These are phyloP conservation scores for Propithecus deckenii DNA, from an alignment of 2,797 vertebrate genomes.

Conservation along the genomic window DNA sequence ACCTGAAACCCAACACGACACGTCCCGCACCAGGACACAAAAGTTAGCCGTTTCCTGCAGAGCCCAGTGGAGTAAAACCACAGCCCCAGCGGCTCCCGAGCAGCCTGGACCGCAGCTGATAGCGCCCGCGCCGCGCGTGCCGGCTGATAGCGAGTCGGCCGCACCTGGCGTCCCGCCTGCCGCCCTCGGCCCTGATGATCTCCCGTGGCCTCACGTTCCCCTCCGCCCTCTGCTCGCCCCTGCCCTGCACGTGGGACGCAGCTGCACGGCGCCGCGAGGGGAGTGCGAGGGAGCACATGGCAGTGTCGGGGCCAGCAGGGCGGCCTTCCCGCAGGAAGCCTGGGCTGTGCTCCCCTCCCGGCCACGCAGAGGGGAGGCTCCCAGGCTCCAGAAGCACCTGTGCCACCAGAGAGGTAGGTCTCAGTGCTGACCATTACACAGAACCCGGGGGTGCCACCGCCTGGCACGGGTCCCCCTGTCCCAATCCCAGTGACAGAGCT, in stretches of 20 bases:
- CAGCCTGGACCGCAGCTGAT: background rate
- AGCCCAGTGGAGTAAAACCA: background rate
- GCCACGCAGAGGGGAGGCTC: background rate
- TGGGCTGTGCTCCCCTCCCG: background rate
- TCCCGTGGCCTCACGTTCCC: background rate
- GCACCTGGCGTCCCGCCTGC: fast-evolving
- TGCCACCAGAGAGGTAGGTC: background rate
- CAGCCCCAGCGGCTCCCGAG: background rate
- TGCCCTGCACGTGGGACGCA: background rate
- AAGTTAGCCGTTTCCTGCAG: background rate
- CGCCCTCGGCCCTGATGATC: background rate
- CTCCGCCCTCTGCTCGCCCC: background rate
- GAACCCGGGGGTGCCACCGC: too few species aligned
- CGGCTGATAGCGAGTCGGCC: background rate
- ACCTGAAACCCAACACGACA: background rate
- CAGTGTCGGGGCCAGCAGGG: background rate
- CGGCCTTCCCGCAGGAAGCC: background rate
- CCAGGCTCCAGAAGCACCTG: background rate
- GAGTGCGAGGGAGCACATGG: background rate
- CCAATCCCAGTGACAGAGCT: background rate
- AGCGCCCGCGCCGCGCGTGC: background rate
- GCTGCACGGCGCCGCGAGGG: too few species aligned
- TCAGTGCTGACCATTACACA: fast-evolving
- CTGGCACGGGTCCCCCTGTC: background rate
- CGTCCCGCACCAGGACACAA: background rate